Evolutionary conservation across 2,888 invertebrate genomes (phyloP), one percentile per base, ranked within the genome.

Genomic region (Volucella zonaria): DNA sequence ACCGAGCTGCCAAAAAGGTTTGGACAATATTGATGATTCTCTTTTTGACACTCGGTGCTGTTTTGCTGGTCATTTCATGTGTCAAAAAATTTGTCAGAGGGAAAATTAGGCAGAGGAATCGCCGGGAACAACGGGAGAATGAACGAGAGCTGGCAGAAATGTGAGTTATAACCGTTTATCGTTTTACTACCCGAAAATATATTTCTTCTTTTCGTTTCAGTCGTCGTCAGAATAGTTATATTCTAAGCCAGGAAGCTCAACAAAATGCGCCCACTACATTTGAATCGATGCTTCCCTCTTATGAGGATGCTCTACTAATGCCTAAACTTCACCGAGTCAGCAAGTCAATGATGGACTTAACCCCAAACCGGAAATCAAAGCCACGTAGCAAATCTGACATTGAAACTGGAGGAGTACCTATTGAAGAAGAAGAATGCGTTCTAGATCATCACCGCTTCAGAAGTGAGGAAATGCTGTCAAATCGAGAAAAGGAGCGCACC

Each of bases 221-320:
- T 47, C 90, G 90, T 0, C 92, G 93, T 51, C 89, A 94, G 11
- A 93, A 94, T 82, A 93, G 93, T 45, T 89, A 93, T 12, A 91
- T 94, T 88, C 90, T 94, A 70, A 92, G 93, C 87, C 93, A 92
- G 82, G 90, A 94, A 87, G 93, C 93, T 14, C 91, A 93, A 12
- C 92, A 93, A 67, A 95, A 94, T 89, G 94, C 95, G 23, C 94
- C 95, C 8, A 83, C 82, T 18, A 94, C 94, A 0, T 93, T 95
- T 87, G 96, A 96, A 91, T 93, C 95, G 42, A 93, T 94, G 77
- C 95, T 96, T 47, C 96, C 96, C 0, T 95, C 95, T 3, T 96
- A 96, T 88, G 95, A 94, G 88, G 96, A 96, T 92, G 96, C 96
- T 43, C 92, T 96, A 74, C 93, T 94, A 18, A 95, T 96, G 94